Evolutionary conservation across 1,140 invertebrate species (phyloP).

Genomic region (Drosophila pseudoananassae): DNA sequence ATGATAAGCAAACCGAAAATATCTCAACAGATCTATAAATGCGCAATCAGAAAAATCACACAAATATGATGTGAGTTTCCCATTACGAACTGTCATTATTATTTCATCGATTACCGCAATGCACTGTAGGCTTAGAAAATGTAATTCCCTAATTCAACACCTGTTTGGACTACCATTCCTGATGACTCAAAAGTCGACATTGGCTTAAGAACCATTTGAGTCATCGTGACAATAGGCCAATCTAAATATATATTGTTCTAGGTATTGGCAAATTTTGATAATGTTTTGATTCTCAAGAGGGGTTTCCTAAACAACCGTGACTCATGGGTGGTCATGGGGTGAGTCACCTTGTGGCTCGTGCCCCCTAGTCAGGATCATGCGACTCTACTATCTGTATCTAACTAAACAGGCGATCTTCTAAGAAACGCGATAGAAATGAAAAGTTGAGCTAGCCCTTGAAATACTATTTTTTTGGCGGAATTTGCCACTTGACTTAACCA

Average conservation of each 20-base stretch:
- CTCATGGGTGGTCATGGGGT: constrained; percentile 21
- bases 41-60: constrained; percentile 28
- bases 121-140: constrained; percentile 8
- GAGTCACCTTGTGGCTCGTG: constrained; percentile 29
- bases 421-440: constrained; percentile 2
- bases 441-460: not conserved
- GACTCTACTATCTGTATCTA: constrained; percentile 3
- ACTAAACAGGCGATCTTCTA: constrained; percentile 4
- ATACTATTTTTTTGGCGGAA: not conserved
- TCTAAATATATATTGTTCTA: constrained; percentile 27
- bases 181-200: constrained; percentile 40
- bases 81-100: constrained; percentile 23
- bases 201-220: constrained; percentile 29
- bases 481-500: not conserved
- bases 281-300: constrained; percentile 46
- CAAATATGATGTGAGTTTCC: constrained; percentile 11
- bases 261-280: constrained; percentile 36
- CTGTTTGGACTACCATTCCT: constrained; percentile 3
- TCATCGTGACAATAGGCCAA: constrained; percentile 37
- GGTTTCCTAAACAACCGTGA: constrained; percentile 60
- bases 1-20: constrained; percentile 18
- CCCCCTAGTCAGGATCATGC: constrained; percentile 35
- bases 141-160: not conserved
- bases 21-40: constrained; percentile 40
- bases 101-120: constrained; percentile 33